Evolutionary conservation across 2,797 vertebrate species (phyloP).

Genomic region (Brotula barbata): DNA sequence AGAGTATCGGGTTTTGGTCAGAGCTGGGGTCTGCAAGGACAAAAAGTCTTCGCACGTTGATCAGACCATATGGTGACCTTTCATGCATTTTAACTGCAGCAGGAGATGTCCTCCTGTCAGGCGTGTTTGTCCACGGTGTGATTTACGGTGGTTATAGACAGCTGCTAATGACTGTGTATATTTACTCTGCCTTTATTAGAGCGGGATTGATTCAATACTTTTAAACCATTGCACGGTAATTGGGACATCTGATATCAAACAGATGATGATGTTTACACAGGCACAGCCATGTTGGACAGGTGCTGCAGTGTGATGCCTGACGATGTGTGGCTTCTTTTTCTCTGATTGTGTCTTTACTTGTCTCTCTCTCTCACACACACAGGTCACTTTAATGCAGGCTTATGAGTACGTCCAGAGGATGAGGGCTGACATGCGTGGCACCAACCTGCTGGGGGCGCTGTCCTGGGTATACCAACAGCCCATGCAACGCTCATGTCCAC

Average conservation of each 20-base stretch:
- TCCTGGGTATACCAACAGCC: conserved; percentile 89
- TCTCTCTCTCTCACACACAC: background rate
- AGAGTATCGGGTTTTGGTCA: conserved; percentile 78
- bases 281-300: conserved; percentile 16
- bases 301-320: conserved; percentile 24
- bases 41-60: conserved; percentile 70
- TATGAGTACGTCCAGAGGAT: conserved; percentile 83
- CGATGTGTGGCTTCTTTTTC: conserved; percentile 2
- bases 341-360: conserved; percentile 27
- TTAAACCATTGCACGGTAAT: conserved; percentile 31
- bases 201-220: conserved; percentile 45
- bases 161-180: conserved; percentile 55
- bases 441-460: conserved; percentile 84
- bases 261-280: conserved; percentile 54
- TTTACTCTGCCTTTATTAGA: conserved; percentile 64
- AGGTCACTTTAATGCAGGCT: conserved; percentile 84
- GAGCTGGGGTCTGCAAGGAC: conserved; percentile 62
- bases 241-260: conserved; percentile 58
- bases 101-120: conserved; percentile 47
- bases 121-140: conserved; percentile 60
- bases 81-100: conserved; percentile 69
- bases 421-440: conserved; percentile 71
- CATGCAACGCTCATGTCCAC: conserved; percentile 85
- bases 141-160: conserved; percentile 54
- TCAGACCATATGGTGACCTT: conserved; percentile 79